Conservation (phyloP, 1,140 invertebrate species). For the Drosophila asahinai region DNA sequence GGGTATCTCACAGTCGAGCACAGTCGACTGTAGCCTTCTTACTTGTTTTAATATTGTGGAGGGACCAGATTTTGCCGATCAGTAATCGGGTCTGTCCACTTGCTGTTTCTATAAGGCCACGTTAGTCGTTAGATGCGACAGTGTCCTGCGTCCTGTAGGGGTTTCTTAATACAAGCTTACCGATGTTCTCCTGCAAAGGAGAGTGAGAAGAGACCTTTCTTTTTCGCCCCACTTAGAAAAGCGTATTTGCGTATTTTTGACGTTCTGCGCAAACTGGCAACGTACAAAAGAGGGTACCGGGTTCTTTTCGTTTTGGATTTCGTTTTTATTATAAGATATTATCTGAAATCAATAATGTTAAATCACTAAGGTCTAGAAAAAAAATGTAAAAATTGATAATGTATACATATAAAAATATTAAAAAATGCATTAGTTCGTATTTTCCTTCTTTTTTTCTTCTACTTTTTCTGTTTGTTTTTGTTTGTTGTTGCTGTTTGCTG, state of each 20-base stretch:
- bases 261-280: too few species aligned
- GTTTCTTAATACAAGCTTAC: background rate
- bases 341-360: constrained; percentile 85
- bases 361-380: constrained; percentile 84
- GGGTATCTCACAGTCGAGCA: too few species aligned
- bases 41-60: too few species aligned
- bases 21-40: too few species aligned
- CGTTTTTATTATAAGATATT: constrained; percentile 75
- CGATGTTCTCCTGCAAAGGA: background rate
- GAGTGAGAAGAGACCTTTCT: background rate
- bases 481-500: constrained; percentile 53
- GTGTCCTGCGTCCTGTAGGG: background rate
- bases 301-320: constrained; percentile 43
- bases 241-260: too few species aligned
- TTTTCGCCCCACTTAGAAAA: background rate
- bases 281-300: background rate
- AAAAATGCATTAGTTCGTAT: constrained; percentile 83
- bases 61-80: too few species aligned
- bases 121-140: background rate
- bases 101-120: too few species aligned
- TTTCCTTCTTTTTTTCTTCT: constrained; percentile 50
- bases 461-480: background rate
- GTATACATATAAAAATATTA: constrained; percentile 85
- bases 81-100: too few species aligned
- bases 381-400: constrained; percentile 85